phyloP scores from a whole-genome alignment of 2,113 vertebrate species.

The Larimichthys crocea region DNA sequence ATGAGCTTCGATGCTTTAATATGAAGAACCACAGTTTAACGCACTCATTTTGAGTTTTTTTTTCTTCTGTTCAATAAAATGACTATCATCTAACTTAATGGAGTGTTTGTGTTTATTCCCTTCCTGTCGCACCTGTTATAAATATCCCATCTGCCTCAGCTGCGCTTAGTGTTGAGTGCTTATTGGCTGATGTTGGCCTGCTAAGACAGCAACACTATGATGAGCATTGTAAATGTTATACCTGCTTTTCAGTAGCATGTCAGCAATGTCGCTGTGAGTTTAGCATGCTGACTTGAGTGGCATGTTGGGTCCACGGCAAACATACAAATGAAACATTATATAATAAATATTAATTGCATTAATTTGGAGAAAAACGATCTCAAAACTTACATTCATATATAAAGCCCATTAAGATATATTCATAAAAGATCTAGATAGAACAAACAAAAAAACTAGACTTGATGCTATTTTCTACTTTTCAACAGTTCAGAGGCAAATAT shows the following conservation, averaged over 20 bases:
- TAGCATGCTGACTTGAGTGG: background rate
- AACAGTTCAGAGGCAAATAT: background rate
- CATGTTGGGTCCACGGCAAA: too few species aligned
- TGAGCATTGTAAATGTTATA: background rate
- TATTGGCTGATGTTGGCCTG: background rate
- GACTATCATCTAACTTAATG: conserved; percentile 39
- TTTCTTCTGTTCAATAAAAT: conserved; percentile 76
- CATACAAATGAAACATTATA: too few species aligned
- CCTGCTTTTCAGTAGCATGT: background rate
- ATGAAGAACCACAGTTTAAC: conserved; percentile 63
- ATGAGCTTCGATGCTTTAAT: conserved; percentile 73
- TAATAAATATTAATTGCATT: too few species aligned
- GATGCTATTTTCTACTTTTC: background rate
- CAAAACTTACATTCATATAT: too few species aligned
- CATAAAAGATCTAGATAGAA: too few species aligned
- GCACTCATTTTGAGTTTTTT: conserved; percentile 55
- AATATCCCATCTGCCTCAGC: background rate
- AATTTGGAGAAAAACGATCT: too few species aligned
- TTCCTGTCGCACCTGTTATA: background rate
- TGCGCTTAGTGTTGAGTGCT: background rate
- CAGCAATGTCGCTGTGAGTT: background rate
- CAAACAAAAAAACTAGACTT: too few species aligned
- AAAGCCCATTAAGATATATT: too few species aligned
- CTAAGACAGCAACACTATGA: background rate
- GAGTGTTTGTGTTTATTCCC: conserved; percentile 11